phyloP scores from a whole-genome alignment of 2,888 invertebrate species.

The Amphipyra tragopoginis region DNA sequence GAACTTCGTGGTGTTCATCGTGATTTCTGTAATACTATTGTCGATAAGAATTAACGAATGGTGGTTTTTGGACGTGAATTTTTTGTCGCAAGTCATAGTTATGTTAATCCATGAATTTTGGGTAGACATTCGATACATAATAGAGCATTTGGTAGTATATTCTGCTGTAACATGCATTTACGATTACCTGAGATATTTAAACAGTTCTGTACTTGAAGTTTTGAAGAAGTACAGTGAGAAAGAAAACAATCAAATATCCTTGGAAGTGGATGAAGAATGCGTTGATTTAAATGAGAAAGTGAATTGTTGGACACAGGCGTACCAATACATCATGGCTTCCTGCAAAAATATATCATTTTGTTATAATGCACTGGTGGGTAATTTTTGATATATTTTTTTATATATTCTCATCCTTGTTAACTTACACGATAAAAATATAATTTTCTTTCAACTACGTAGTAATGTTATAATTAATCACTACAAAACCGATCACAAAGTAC shows the following conservation, averaged over 20 bases:
- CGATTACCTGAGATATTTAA: conserved; percentile 5
- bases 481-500: too few species aligned
- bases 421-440: too few species aligned
- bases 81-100: neutral
- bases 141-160: conserved; percentile 5
- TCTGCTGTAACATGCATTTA: neutral
- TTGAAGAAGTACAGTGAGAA: neutral
- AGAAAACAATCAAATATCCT: neutral
- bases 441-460: too few species aligned
- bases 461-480: too few species aligned
- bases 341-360: neutral
- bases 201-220: neutral
- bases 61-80: too few species aligned
- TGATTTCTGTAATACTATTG: neutral
- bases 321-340: neutral
- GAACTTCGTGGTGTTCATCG: neutral
- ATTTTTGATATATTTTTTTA: too few species aligned
- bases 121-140: conserved; percentile 1
- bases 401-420: too few species aligned
- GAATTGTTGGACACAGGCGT: neutral
- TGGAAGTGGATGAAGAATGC: neutral
- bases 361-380: conserved; percentile 5
- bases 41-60: neutral
- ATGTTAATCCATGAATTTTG: neutral
- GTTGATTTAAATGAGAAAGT: neutral